Conservation (phyloP, 2,797 vertebrate genomes). For the Carcharodon carcharias region DNA sequence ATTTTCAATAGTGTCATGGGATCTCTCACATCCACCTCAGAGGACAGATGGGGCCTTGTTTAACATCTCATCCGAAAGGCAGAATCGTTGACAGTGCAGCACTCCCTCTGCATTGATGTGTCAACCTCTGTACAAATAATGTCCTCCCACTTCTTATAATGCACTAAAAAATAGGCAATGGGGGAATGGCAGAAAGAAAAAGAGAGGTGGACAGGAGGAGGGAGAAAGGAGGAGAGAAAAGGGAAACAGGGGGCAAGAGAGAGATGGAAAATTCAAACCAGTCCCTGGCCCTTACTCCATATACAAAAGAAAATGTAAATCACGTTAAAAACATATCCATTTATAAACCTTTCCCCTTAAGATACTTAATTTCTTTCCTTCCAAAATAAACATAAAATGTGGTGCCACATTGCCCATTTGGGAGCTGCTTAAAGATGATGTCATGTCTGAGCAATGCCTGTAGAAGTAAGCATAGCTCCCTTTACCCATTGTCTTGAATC, state of each 20-base stretch:
- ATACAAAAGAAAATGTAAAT: background rate
- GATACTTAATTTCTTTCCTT: background rate
- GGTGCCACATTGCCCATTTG: background rate
- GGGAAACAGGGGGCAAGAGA: background rate
- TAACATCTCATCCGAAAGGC: background rate
- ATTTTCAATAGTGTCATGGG: background rate
- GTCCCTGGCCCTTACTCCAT: background rate
- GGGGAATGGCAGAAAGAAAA: background rate
- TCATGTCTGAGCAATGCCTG: constrained; percentile 10
- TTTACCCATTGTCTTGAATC: background rate
- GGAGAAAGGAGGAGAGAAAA: background rate
- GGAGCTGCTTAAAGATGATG: constrained; percentile 17
- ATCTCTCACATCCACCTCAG: background rate
- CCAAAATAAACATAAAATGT: background rate
- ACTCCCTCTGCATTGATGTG: background rate
- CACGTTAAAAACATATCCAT: background rate
- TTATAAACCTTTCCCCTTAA: background rate
- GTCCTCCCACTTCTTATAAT: background rate
- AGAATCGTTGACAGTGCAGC: background rate
- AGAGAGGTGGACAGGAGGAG: background rate
- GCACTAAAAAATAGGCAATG: background rate
- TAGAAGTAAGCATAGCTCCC: background rate
- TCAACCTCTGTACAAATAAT: background rate
- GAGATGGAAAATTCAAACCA: background rate
- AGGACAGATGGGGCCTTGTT: background rate